These are phyloP conservation scores for Dufourea novaeangliae DNA, from an alignment of 1,140 invertebrate species.

Conservation along the genomic window DNA sequence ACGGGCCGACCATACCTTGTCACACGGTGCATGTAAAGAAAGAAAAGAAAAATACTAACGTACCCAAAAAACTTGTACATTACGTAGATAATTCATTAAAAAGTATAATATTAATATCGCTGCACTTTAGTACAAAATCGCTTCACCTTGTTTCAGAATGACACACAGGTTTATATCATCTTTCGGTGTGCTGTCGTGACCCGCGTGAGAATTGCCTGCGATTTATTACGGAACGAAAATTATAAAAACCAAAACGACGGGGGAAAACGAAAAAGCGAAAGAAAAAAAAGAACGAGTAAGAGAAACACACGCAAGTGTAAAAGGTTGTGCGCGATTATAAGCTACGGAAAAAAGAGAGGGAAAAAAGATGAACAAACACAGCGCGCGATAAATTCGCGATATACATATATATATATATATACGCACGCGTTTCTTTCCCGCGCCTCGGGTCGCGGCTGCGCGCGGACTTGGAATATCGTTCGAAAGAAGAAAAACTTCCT, in stretches of 20 bases:
- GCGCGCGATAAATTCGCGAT: constrained; percentile 6
- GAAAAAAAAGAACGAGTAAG: constrained; percentile 15
- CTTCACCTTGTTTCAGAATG: constrained; percentile 75
- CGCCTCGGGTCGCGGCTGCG: constrained; percentile 8
- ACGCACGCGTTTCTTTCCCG: constrained; percentile 28
- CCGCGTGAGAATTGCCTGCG: constrained; percentile 68
- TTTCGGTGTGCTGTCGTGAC: constrained; percentile 69
- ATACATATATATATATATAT: too few relatives aligned
- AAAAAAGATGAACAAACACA: too few relatives aligned
- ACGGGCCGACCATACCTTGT: constrained; percentile 68
- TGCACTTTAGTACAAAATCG: constrained; percentile 81
- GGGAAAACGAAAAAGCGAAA: constrained; percentile 28
- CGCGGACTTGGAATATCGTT: background rate
- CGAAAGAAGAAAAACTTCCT: too few relatives aligned
- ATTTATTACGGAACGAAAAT: constrained; percentile 68
- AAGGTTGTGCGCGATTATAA: constrained; percentile 58
- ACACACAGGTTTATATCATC: constrained; percentile 73
- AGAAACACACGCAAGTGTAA: constrained; percentile 55
- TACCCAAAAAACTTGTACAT: constrained; percentile 74
- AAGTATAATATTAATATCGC: constrained; percentile 76
- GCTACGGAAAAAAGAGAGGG: constrained; percentile 28
- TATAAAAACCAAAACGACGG: constrained; percentile 39
- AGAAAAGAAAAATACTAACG: too few relatives aligned
- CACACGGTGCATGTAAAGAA: constrained; percentile 72
- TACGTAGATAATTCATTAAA: constrained; percentile 76